phyloP scores from a whole-genome alignment of 2,113 vertebrate genomes.

The Planiliza haematocheilus region DNA sequence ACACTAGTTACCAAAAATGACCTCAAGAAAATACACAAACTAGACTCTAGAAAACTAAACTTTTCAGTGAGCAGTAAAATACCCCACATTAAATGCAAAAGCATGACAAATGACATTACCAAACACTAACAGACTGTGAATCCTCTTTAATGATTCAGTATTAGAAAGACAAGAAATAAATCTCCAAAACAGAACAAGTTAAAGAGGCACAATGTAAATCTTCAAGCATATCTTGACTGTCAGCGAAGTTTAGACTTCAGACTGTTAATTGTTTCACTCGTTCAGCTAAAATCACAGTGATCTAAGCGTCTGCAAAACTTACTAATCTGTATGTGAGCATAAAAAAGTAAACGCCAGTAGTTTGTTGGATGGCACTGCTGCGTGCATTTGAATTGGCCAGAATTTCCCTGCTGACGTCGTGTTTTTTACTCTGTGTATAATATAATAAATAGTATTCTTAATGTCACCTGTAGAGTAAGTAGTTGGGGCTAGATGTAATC shows the following conservation, averaged over 20 bases:
- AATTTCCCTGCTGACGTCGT: slow-evolving; percentile 62
- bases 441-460: slow-evolving; percentile 59
- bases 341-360: slow-evolving; percentile 38
- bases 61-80: background rate
- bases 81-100: background rate
- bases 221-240: slow-evolving; percentile 39
- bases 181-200: background rate
- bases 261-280: slow-evolving; percentile 68
- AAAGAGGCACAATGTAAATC: slow-evolving; percentile 10
- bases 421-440: slow-evolving; percentile 63
- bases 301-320: slow-evolving; percentile 26
- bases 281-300: slow-evolving; percentile 48
- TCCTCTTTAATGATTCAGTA: background rate
- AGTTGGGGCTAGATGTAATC: slow-evolving; percentile 47
- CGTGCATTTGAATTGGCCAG: slow-evolving; percentile 60
- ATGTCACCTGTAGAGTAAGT: slow-evolving; percentile 60
- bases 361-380: slow-evolving; percentile 44
- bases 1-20: background rate
- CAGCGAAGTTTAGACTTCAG: slow-evolving; percentile 66
- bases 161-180: background rate
- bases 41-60: background rate
- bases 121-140: background rate
- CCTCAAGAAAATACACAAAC: background rate
- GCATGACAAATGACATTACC: background rate
- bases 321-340: slow-evolving; percentile 43